Evolutionary conservation across 1,140 invertebrate species (phyloP).

Genomic region (Lineus longissimus): DNA sequence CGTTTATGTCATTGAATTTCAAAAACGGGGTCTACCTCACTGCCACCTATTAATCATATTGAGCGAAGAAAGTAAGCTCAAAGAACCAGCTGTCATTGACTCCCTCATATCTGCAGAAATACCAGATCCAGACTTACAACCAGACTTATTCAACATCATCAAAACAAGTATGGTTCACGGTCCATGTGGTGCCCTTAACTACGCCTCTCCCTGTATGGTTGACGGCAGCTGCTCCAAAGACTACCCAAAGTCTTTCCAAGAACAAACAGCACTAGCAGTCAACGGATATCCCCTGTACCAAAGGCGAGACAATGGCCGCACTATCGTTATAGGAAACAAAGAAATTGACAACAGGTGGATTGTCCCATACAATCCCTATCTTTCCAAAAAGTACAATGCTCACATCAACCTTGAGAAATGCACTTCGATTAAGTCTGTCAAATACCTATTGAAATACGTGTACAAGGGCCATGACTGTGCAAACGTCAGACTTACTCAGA

Average conservation of each 20-base stretch:
- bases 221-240: background rate
- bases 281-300: background rate
- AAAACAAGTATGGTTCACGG: conserved; percentile 21
- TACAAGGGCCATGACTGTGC: conserved; percentile 34
- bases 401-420: conserved; percentile 23
- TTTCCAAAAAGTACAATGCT: conserved; percentile 16
- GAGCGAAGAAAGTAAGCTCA: conserved; percentile 17
- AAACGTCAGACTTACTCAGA: background rate
- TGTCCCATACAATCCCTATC: conserved; percentile 22
- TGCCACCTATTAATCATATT: conserved; percentile 57
- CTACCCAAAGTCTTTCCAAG: background rate
- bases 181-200: conserved; percentile 20
- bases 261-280: background rate
- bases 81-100: conserved; percentile 12
- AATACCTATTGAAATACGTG: conserved; percentile 47
- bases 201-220: conserved; percentile 22
- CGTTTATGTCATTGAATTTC: conserved; percentile 56
- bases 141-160: conserved; percentile 11
- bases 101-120: conserved; percentile 21
- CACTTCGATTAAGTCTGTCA: background rate
- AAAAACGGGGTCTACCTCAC: conserved; percentile 59
- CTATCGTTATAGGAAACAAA: background rate
- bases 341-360: conserved; percentile 8
- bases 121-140: conserved; percentile 20
- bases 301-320: background rate